phyloP scores from a whole-genome alignment of 2,113 vertebrate species.

The Tichodroma muraria region DNA sequence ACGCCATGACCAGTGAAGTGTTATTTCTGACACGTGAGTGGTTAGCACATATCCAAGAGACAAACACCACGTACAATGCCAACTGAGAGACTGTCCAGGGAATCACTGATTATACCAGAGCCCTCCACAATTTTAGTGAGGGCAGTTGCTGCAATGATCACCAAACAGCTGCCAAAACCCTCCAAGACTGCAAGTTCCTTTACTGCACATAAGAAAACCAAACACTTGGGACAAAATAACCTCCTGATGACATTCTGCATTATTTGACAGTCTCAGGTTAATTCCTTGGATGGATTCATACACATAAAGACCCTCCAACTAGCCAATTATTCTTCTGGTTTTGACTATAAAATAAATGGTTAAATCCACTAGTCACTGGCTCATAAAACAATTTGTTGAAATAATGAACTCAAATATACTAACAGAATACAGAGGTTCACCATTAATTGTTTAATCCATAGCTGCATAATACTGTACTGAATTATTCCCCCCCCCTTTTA shows the following conservation, averaged over 20 bases:
- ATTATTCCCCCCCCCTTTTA: constrained; percentile 50
- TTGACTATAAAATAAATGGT: constrained; percentile 45
- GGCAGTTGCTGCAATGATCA: background rate
- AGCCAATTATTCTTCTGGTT: background rate
- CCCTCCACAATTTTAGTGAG: background rate
- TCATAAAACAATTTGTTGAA: constrained; percentile 49
- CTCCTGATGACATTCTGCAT: background rate
- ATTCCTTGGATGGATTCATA: background rate
- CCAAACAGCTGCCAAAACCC: background rate
- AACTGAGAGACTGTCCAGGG: background rate
- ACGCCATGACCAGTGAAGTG: background rate
- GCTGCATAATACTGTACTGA: constrained; percentile 50
- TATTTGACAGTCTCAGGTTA: background rate
- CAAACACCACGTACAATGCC: background rate
- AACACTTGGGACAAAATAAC: background rate
- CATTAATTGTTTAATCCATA: constrained; percentile 68
- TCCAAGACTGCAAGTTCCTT: background rate
- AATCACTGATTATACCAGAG: background rate
- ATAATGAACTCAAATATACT: constrained; percentile 50
- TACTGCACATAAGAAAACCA: background rate
- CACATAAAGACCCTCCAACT: background rate
- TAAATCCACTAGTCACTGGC: constrained; percentile 23
- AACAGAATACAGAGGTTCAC: constrained; percentile 33
- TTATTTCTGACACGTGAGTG: background rate
- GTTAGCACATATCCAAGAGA: background rate